Conservation (phyloP, 1,140 invertebrate species). For the Drosophila lowei region DNA sequence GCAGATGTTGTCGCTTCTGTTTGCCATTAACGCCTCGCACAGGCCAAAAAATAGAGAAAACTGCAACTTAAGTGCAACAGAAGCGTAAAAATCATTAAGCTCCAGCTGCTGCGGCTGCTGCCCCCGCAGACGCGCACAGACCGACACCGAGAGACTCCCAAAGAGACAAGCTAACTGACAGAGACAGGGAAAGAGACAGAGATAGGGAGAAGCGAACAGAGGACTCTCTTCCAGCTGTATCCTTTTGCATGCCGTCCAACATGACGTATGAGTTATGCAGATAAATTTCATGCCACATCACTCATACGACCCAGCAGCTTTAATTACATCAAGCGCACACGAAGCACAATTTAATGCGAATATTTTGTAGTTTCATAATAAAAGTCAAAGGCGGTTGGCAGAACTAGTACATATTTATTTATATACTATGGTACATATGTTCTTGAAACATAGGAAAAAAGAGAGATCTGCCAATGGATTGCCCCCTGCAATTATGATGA, state of each 20-base stretch:
- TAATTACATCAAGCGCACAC: constrained; percentile 46
- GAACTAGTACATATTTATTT: too few species aligned
- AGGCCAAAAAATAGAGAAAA: constrained; percentile 40
- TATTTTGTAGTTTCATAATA: constrained; percentile 1
- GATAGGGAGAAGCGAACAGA: constrained; percentile 6
- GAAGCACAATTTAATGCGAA: constrained; percentile 26
- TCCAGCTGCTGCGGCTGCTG: constrained; percentile 47
- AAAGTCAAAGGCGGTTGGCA: neutral
- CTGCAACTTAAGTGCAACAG: constrained; percentile 70
- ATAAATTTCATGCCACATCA: constrained; percentile 67
- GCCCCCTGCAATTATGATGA: too few species aligned
- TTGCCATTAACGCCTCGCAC: constrained; percentile 60
- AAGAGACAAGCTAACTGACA: constrained; percentile 24
- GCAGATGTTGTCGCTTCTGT: constrained; percentile 55
- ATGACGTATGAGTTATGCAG: constrained; percentile 73
- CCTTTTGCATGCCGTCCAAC: constrained; percentile 35
- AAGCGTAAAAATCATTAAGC: constrained; percentile 75
- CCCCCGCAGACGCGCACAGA: constrained; percentile 3
- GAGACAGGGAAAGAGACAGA: constrained; percentile 2
- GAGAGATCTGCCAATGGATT: too few species aligned
- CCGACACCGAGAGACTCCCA: constrained; percentile 18
- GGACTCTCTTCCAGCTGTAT: constrained; percentile 21
- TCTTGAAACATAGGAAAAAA: too few species aligned
- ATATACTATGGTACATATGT: too few species aligned
- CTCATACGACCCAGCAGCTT: constrained; percentile 54